These are phyloP conservation scores for Paramormyrops kingsleyae DNA, from an alignment of 2,113 vertebrate genomes.

Conservation along the genomic window DNA sequence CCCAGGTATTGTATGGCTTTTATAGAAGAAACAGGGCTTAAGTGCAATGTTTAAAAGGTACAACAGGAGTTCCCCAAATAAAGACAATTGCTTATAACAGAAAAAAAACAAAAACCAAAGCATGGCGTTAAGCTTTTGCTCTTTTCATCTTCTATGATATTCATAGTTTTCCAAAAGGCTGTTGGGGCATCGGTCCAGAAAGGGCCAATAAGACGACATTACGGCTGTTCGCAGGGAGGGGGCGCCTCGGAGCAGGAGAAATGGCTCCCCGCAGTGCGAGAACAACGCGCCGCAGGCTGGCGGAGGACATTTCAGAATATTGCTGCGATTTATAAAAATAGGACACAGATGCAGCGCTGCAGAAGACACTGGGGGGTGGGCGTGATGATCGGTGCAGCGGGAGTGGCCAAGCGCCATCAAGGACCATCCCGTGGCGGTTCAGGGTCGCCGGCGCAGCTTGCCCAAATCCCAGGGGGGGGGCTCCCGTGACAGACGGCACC, in stretches of 20 bases:
- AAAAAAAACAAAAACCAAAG: background rate
- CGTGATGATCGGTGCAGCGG: background rate
- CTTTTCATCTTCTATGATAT: background rate
- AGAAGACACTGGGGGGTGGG: background rate
- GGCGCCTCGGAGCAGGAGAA: background rate
- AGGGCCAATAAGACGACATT: background rate
- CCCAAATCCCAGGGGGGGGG: background rate
- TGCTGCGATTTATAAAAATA: conserved; percentile 6
- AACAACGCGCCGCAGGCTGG: background rate
- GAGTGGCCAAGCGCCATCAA: background rate
- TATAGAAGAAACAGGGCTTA: background rate
- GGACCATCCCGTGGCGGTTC: background rate
- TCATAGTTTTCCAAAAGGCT: background rate
- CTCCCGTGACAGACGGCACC: background rate
- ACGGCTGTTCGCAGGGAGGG: background rate
- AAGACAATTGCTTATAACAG: background rate
- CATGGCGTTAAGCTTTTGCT: background rate
- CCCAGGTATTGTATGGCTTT: background rate
- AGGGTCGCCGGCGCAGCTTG: background rate
- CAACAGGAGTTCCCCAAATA: background rate
- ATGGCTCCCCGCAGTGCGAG: background rate
- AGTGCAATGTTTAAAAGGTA: background rate
- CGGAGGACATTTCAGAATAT: background rate
- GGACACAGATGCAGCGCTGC: background rate
- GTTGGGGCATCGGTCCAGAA: background rate